Conservation (phyloP, 2,888 invertebrate genomes). For the Drosophila parthenogenetica region DNA sequence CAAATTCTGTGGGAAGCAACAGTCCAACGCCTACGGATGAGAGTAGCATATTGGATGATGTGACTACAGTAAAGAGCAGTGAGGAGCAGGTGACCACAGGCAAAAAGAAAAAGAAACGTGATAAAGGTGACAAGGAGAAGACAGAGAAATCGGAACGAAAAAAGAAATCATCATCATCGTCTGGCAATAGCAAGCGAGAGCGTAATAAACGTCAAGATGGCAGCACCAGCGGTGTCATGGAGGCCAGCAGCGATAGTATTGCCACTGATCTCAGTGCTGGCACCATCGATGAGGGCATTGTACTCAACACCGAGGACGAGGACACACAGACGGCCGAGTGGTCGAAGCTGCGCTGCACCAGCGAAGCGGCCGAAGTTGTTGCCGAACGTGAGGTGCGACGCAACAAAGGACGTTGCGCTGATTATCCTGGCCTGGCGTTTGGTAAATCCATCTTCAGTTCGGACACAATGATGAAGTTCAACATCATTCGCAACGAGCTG, state of each 20-base stretch:
- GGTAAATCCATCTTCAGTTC: constrained; percentile 97
- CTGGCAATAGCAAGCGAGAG: constrained; percentile 55
- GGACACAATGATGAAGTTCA: constrained; percentile 99
- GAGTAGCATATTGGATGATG: constrained; percentile 82
- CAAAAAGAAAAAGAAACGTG: constrained; percentile 73
- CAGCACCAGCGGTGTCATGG: constrained; percentile 48
- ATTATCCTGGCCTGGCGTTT: constrained; percentile 96
- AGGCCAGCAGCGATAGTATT: constrained; percentile 70
- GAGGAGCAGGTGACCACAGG: constrained; percentile 21
- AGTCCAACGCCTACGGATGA: constrained; percentile 84
- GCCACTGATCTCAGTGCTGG: constrained; percentile 68
- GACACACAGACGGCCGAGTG: constrained; percentile 93
- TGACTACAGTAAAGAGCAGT: constrained; percentile 48
- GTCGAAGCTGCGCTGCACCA: constrained; percentile 93
- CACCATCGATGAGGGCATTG: constrained; percentile 86
- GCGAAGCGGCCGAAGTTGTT: constrained; percentile 94
- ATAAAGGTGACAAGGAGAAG: constrained; percentile 65
- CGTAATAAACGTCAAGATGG: constrained; percentile 66
- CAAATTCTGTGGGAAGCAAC: constrained; percentile 82
- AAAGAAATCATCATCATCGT: constrained; percentile 62
- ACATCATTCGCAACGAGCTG: constrained; percentile 97
- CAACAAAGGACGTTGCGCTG: constrained; percentile 92
- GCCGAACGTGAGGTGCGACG: constrained; percentile 92
- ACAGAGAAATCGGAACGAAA: constrained; percentile 76
- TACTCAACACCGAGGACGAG: constrained; percentile 86